Evolutionary conservation across 2,797 vertebrate genomes (phyloP), one percentile per base, ranked within the genome.

Genomic region (Vespertilio murinus): DNA sequence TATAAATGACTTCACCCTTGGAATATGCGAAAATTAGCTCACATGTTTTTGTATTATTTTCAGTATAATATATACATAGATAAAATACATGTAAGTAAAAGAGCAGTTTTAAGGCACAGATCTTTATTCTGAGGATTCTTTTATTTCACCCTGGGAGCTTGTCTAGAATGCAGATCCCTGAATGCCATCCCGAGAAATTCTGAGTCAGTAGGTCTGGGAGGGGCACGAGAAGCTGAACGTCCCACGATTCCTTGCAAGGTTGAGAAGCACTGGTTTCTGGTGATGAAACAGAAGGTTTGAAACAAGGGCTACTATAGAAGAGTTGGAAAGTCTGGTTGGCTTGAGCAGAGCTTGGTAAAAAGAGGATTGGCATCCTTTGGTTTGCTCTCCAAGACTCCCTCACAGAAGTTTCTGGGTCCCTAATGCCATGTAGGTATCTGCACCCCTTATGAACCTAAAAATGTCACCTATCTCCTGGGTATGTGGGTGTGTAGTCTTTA

Each of bases 251-350:
- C 12, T 8, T 33, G 33, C 23, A 25, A 42, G 35, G n/a, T 3
- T 22, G 12, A 13, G 54, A 40, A 65, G 45, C 49, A 1, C 49
- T 33, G 4, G 33, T 70, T 35, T 49, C 16, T 61, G 12, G 38
- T 17, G 54, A 12, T 11, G 42, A 83, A 18, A 6, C 17, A 4
- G 59, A 23, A 33, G 12, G 38, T 71, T 74, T 45, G 69, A 73
- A 47, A 54, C 14, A 7, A 1, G 18, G 35, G 28, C 56, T 20
- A 0, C 12, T 1, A 1, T 45, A 11, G 33, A 16, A 9, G 10
- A n/a, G 13, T 4, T 61, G 25, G 38, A 38, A 3, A 30, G 0
- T 5, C 54, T 33, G 25, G 10, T 13, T 65, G 49, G 25, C 38
- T 52, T 13, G 71, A 59, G 22, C 45, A 75, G 70, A 86, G 8